Percentiles rank a stretch among this genome's conserved stretches.
These are phyloP conservation scores for Auanema sp. DNA, from an alignment of 2,888 invertebrate genomes.

Conservation along the genomic window DNA sequence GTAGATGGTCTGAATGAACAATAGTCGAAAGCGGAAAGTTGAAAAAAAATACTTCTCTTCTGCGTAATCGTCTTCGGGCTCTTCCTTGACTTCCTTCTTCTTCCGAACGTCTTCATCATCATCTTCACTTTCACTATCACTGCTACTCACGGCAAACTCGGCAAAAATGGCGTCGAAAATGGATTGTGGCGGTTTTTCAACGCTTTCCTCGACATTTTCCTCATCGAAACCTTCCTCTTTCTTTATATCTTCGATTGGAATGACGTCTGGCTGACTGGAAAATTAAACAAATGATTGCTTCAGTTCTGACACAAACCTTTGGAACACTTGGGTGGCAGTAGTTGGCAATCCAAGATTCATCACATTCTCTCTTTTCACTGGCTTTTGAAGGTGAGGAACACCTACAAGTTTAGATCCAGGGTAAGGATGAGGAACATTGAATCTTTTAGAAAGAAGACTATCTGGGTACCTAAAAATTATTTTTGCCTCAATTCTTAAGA, in stretches of 20 bases:
- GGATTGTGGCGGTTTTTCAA: constrained; percentile 28
- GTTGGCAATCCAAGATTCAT: constrained; percentile 39
- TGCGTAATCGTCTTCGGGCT: neutral
- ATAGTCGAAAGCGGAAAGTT: neutral
- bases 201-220: constrained; percentile 14
- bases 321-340: constrained; percentile 35
- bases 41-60: neutral
- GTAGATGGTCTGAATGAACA: neutral
- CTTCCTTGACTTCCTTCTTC: neutral
- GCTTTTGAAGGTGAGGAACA: constrained; percentile 39
- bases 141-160: neutral
- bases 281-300: constrained; percentile 4
- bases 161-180: constrained; percentile 41
- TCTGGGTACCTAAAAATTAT: constrained; percentile 60
- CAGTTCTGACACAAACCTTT: constrained; percentile 8
- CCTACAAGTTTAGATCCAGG: constrained; percentile 68
- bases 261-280: constrained; percentile 7
- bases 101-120: constrained; percentile 12
- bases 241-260: neutral
- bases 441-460: constrained; percentile 81
- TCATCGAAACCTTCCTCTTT: constrained; percentile 9
- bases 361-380: constrained; percentile 20
- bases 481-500: neutral
- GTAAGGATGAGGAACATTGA: constrained; percentile 87
- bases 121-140: constrained; percentile 11